These are phyloP conservation scores for Trichonephila clavipes DNA, from an alignment of 1,140 invertebrate genomes.

Conservation along the genomic window DNA sequence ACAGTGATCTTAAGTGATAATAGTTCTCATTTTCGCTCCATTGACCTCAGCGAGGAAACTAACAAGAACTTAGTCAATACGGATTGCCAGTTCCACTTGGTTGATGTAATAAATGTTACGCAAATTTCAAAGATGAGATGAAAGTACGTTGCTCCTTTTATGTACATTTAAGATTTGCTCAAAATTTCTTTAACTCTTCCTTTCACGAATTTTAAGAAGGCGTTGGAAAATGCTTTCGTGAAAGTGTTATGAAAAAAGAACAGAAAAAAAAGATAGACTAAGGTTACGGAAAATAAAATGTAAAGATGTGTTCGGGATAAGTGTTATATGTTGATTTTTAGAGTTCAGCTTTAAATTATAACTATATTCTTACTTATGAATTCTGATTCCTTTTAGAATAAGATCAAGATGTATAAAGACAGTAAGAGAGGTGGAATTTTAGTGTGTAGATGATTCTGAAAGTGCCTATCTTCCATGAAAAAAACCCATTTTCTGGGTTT, in stretches of 20 bases:
- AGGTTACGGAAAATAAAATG: too few relatives aligned
- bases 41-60: neutral
- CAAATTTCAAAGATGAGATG: neutral
- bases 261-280: too few relatives aligned
- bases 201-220: neutral
- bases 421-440: too few relatives aligned
- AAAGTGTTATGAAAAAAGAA: neutral
- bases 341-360: too few relatives aligned
- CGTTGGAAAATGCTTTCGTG: neutral
- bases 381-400: too few relatives aligned
- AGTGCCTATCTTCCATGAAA: too few relatives aligned
- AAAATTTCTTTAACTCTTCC: neutral
- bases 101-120: neutral
- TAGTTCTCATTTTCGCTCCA: neutral
- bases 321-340: too few relatives aligned
- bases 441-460: too few relatives aligned
- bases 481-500: too few relatives aligned
- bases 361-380: too few relatives aligned
- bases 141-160: neutral
- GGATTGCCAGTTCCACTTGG: slow-evolving; percentile 30
- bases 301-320: too few relatives aligned
- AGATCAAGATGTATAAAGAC: too few relatives aligned
- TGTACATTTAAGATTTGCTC: neutral
- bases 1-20: neutral
- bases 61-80: neutral